Evolutionary conservation across 2,797 vertebrate species (phyloP).

Genomic region (Macroramphosus scolopax): DNA sequence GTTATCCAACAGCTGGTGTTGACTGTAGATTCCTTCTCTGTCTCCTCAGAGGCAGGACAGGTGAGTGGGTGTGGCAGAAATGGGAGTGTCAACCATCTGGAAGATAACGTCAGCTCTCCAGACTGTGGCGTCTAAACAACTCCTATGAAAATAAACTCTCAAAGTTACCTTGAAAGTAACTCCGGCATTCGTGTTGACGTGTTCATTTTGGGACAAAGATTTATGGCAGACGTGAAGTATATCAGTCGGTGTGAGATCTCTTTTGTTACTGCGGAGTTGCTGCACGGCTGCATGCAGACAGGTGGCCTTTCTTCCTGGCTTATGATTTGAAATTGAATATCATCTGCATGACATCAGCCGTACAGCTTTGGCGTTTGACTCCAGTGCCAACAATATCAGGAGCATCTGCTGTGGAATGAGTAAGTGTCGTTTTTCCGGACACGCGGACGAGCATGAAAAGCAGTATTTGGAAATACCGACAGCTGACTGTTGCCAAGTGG

Average conservation of each 20-base stretch:
- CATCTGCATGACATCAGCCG: constrained; percentile 35
- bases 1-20: constrained; percentile 61
- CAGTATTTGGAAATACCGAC: constrained; percentile 57
- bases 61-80: constrained; percentile 50
- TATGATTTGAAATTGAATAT: constrained; percentile 52
- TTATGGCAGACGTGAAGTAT: too few species aligned
- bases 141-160: constrained; percentile 5
- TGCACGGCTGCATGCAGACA: constrained; percentile 19
- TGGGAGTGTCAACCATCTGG: constrained; percentile 44
- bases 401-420: constrained; percentile 30
- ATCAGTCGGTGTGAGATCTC: constrained; percentile 19
- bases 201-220: constrained; percentile 2
- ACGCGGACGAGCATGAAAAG: constrained; percentile 43
- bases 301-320: constrained; percentile 34
- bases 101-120: constrained; percentile 1
- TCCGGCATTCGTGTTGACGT: neutral
- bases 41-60: constrained; percentile 44
- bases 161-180: constrained; percentile 2
- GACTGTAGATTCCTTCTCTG: constrained; percentile 25
- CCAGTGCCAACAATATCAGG: constrained; percentile 36
- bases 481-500: constrained; percentile 68
- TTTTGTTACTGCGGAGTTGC: constrained; percentile 16
- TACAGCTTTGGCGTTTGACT: constrained; percentile 41
- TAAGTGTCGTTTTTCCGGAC: constrained; percentile 17
- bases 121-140: neutral